Base-by-base conservation (phyloP, 2,113 vertebrate genomes). In the Calyptommatus sinebrachiatus region DNA sequence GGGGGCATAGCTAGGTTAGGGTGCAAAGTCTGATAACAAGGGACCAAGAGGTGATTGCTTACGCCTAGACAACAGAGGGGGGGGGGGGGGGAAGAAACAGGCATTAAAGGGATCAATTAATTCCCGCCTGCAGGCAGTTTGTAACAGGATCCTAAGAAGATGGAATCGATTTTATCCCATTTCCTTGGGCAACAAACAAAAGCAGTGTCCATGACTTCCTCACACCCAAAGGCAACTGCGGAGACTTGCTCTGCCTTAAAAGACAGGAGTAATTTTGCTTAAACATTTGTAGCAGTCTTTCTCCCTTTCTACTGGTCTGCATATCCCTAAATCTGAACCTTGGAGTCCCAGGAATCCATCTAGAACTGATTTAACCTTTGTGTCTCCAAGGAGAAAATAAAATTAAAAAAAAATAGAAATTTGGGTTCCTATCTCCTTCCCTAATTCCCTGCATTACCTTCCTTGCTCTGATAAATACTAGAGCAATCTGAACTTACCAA, bases 401-500 rank as follows among this genome's bases (percentile, higher is more conserved):
- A 41, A 7, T n/a, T 41, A 41, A 41, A 41, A 41, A 41, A 41
- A 35, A 12, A 68, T 41, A 26, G 29, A 41, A 7, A 26, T n/a
- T 21, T 69, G 29, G 50, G 0, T 14, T 35, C 65, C 60, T 60
- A 57, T 21, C 31, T 18, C 60, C 28, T 61, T 28, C 31, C 18
- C 53, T 53, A n/a, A 53, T 5, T 28, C 10, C 41, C 35, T 29
- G 21, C 48, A 60, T 22, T n/a, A 70, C 35, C 16, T n/a, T 9
- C 53, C 29, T 72, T 18, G 1, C n/a, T 57, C 18, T 50, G 24
- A 45, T 61, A 18, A 71, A 41, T 18, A 2, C 67, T 26, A 22
- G 18, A 7, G 29, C 29, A 20, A 31, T 60, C 21, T 68, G 53
- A 22, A 77, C 92, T 93, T 77, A 93, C 92, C 91, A 93, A 65